Evolutionary conservation across 2,797 vertebrate genomes (phyloP).

Genomic region (Lophotriccus pileatus): DNA sequence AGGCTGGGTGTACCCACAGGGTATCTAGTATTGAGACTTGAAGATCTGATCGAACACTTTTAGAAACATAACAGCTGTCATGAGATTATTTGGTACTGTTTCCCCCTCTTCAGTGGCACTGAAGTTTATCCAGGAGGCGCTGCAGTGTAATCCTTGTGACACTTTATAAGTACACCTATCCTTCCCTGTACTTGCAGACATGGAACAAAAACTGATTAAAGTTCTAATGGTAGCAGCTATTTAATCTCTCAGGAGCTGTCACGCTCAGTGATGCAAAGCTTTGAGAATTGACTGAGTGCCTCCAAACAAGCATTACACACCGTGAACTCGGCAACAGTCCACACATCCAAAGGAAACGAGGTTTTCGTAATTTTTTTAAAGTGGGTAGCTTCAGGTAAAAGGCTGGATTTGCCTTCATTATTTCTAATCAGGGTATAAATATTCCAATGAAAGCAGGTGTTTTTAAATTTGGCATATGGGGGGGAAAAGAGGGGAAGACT

Average conservation of each 20-base stretch:
- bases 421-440: neutral
- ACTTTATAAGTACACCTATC: neutral
- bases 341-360: neutral
- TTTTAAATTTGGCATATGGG: neutral
- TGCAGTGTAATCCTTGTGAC: neutral
- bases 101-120: neutral
- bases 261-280: neutral
- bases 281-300: neutral
- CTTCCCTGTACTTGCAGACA: neutral
- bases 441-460: neutral
- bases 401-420: neutral
- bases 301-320: neutral
- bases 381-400: neutral
- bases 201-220: constrained; percentile 26
- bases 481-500: neutral
- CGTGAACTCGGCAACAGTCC: neutral
- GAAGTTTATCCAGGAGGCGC: neutral
- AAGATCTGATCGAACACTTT: neutral
- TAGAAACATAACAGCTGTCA: neutral
- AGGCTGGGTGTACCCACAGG: neutral
- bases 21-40: neutral
- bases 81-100: neutral
- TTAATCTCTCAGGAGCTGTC: constrained; percentile 11
- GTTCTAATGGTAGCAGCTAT: neutral
- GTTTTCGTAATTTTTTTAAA: neutral